Evolutionary conservation across 2,888 invertebrate genomes (phyloP).

Genomic region (Saturnia japonica): DNA sequence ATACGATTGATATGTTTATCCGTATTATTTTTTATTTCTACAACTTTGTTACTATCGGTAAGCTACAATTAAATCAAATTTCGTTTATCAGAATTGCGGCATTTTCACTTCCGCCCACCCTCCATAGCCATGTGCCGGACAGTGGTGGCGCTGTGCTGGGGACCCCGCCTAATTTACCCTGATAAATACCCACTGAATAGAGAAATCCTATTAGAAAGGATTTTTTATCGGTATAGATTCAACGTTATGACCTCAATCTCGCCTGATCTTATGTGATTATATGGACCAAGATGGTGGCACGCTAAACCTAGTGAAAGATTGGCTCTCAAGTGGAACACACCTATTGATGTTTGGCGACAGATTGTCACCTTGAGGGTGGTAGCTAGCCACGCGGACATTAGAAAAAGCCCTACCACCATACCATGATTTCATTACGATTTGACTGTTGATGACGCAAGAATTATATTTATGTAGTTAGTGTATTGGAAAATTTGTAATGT

Average conservation of each 20-base stretch:
- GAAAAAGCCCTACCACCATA: no score
- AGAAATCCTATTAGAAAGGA: conserved; percentile 51
- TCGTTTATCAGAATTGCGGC: background rate
- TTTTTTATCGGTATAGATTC: no score
- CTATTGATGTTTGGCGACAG: no score
- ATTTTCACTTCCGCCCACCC: conserved; percentile 42
- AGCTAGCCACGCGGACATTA: no score
- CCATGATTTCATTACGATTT: no score
- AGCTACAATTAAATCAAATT: background rate
- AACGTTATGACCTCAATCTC: no score
- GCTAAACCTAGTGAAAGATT: no score
- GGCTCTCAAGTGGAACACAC: no score
- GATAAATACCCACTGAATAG: conserved; percentile 33
- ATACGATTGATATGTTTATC: background rate
- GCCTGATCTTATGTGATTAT: no score
- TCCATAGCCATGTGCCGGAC: conserved; percentile 53
- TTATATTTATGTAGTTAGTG: background rate
- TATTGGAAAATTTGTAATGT: background rate
- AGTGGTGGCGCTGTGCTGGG: conserved; percentile 37
- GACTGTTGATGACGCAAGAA: conserved; percentile 44
- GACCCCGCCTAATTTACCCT: conserved; percentile 32
- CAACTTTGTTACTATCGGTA: background rate
- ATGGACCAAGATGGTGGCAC: no score
- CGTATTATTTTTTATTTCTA: background rate
- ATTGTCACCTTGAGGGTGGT: no score